Conservation (phyloP, 2,113 vertebrate genomes). For the Ceyx cyanopectus region DNA sequence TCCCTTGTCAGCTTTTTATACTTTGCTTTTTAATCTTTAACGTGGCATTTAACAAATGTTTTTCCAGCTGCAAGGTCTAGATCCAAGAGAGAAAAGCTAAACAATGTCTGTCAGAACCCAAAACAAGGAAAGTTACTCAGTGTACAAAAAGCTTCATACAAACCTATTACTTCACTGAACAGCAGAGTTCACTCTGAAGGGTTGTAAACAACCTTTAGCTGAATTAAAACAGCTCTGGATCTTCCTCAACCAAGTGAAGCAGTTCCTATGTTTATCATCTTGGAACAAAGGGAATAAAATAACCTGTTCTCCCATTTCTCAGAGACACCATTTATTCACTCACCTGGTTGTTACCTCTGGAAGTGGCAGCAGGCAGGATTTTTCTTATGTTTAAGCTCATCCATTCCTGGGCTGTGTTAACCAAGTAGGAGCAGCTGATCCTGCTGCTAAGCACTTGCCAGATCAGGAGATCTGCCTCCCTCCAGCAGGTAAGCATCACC, state of each 20-base stretch:
- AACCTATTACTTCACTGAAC: neutral
- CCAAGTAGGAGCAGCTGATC: neutral
- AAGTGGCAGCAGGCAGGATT: neutral
- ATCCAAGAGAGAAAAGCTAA: neutral
- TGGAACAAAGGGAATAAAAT: neutral
- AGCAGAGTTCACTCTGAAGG: neutral
- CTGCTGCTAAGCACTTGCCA: neutral
- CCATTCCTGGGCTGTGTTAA: neutral
- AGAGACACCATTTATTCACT: neutral
- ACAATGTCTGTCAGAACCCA: neutral
- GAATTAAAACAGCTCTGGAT: neutral
- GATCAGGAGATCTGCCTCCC: neutral
- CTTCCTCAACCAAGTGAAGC: neutral
- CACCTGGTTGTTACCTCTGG: neutral
- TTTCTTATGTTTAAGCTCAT: neutral
- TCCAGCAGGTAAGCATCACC: neutral
- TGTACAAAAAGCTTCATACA: neutral
- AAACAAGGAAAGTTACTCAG: neutral
- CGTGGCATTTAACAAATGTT: neutral
- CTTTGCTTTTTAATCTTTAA: neutral
- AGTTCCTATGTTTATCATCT: neutral
- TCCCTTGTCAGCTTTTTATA: conserved; percentile 22
- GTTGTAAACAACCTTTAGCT: neutral
- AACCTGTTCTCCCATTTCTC: neutral
- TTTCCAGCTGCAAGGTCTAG: neutral